Conservation (phyloP, 2,113 vertebrate genomes). For the Ammodytes marinus region DNA sequence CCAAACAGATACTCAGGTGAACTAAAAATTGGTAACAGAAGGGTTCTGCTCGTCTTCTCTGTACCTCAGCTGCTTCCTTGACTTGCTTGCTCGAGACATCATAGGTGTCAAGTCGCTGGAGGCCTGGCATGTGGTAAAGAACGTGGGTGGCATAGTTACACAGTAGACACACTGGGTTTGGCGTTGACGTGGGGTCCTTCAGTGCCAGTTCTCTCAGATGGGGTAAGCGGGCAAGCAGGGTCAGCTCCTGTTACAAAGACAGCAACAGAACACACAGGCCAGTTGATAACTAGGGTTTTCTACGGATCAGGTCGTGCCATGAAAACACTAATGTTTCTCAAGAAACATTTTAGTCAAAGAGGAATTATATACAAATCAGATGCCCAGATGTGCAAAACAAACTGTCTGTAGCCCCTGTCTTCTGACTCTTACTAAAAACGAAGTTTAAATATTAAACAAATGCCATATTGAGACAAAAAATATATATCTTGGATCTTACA, state of each 20-base stretch:
- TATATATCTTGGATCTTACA: background rate
- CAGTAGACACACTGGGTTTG: constrained; percentile 90
- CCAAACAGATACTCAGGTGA: no score
- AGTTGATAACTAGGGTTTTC: background rate
- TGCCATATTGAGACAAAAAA: background rate
- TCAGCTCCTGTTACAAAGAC: constrained; percentile 86
- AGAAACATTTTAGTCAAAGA: no score
- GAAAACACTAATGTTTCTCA: background rate
- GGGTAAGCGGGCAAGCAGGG: constrained; percentile 82
- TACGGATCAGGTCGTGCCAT: background rate
- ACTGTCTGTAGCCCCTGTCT: background rate
- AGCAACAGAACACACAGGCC: constrained; percentile 4
- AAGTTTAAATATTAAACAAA: constrained; percentile 18
- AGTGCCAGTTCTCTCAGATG: constrained; percentile 86
- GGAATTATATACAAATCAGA: background rate
- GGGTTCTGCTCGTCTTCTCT: constrained; percentile 18
- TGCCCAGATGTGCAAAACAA: background rate
- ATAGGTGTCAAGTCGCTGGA: constrained; percentile 88
- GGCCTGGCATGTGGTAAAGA: constrained; percentile 89
- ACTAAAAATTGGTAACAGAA: background rate
- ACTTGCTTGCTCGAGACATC: constrained; percentile 87
- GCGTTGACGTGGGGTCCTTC: constrained; percentile 87
- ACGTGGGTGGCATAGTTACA: constrained; percentile 91
- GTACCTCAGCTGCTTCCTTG: constrained; percentile 90
- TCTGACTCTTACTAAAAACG: constrained; percentile 16